These are phyloP conservation scores for Heliocidaris erythrogramma DNA, from an alignment of 35 echinoderm and acorn worm species.

Conservation along the genomic window DNA sequence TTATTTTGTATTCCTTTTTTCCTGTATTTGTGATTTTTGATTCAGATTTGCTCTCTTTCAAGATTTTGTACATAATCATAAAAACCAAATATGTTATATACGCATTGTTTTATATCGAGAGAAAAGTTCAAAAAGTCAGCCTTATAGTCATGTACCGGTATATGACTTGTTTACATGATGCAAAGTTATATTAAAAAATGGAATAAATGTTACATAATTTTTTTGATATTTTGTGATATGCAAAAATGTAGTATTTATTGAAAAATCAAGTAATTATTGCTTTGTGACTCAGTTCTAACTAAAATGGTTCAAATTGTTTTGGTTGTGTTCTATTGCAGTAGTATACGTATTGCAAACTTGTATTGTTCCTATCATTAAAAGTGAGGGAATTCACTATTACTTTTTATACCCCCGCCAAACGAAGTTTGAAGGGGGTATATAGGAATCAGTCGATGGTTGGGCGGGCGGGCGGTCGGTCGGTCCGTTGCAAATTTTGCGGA, in stretches of 20 bases:
- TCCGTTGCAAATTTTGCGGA: no score
- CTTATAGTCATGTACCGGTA: slow-evolving; percentile 17
- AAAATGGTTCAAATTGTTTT: background rate
- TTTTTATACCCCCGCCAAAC: no score
- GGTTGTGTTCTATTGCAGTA: background rate
- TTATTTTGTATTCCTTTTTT: background rate
- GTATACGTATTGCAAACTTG: background rate
- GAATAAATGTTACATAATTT: background rate
- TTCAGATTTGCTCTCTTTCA: background rate
- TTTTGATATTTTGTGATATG: background rate
- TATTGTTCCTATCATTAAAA: background rate
- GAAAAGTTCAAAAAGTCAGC: slow-evolving; percentile 17
- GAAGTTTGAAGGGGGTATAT: no score
- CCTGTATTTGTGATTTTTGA: background rate
- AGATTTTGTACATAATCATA: slow-evolving; percentile 19
- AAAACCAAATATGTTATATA: slow-evolving; percentile 18
- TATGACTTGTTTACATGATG: background rate
- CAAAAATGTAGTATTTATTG: background rate
- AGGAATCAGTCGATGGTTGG: no score
- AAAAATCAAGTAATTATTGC: background rate
- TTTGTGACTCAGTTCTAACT: background rate
- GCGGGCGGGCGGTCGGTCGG: no score
- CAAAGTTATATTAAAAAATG: background rate
- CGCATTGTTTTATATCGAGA: background rate
- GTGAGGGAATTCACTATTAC: no score